Evolutionary conservation across 1,140 invertebrate genomes (phyloP), one percentile per base, ranked within the genome.

Genomic region (Halesus radiatus): DNA sequence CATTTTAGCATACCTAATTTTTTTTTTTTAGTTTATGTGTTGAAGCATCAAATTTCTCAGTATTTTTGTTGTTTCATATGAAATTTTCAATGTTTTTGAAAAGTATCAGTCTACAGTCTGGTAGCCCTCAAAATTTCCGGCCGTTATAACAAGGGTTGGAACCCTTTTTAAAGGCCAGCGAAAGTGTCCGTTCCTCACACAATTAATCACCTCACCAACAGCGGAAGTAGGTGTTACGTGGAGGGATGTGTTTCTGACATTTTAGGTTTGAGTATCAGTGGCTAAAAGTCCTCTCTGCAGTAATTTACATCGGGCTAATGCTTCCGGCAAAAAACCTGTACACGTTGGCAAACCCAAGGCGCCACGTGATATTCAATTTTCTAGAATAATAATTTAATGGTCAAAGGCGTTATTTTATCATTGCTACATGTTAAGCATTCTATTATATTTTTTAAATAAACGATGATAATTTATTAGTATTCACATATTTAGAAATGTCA

Each of bases 201-300:
- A 81, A 81, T 81, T 81, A 81, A 81, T 81, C 80, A 81, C 76
- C 60, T 54, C 26, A 54, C 54, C 52, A 29, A 45, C 37, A 45
- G 37, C 37, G 37, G 37, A 45, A 45, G 68, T 18, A 54, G 56
- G 68, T 32, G 74, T 76, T 76, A 77, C 50, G 80, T 73, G 75
- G 26, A 76, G 76, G 62, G 80, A 81, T 72, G 80, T 81, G 80
- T 78, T 81, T 78, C 78, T 78, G 80, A 81, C 80, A 78, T 81
- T 81, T 78, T 79, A 53, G 68, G 76, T 62, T 50, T 26, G 53
- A 62, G 74, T 68, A 54, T 22, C 20, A 62, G 50, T 26, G 75
- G 70, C 80, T 72, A 37, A 73, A 54, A 50, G 77, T 56, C 50
- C 79, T 74, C 79, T 74, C 52, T 76, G 73, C 75, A 74, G 70